phyloP scores from a whole-genome alignment of 2,113 vertebrate genomes.

The Triplophysa tibetana region DNA sequence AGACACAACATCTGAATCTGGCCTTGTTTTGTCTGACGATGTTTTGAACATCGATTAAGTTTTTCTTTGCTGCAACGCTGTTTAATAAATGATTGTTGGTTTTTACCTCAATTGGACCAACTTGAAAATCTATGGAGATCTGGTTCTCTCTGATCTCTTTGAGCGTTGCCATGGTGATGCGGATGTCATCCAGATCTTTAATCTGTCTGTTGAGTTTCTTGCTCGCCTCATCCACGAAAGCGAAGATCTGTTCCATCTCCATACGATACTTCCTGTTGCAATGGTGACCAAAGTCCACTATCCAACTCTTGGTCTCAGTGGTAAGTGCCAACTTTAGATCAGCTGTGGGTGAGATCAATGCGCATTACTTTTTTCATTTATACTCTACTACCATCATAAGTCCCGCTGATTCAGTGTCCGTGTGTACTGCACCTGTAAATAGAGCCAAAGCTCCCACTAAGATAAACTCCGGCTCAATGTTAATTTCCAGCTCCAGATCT shows the following conservation, averaged over 20 bases:
- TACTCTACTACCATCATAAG: not conserved
- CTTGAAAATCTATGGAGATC: conserved; percentile 84
- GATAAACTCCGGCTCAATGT: conserved; percentile 84
- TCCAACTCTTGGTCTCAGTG: conserved; percentile 89
- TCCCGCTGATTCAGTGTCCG: not conserved
- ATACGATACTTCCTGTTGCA: conserved; percentile 87
- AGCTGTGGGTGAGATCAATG: conserved; percentile 62
- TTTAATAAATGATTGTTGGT: not conserved
- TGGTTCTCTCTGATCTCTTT: conserved; percentile 90
- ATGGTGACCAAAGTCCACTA: conserved; percentile 79
- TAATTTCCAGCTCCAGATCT: conserved; percentile 84
- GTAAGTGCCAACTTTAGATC: conserved; percentile 86
- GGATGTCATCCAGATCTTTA: conserved; percentile 91
- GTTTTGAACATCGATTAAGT: not conserved
- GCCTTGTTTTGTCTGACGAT: too few species aligned
- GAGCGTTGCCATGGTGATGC: conserved; percentile 86
- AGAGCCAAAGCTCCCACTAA: conserved; percentile 85
- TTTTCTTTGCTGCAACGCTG: not conserved
- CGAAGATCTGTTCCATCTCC: conserved; percentile 90
- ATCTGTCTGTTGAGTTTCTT: conserved; percentile 88
- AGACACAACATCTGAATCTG: too few species aligned
- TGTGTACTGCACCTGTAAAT: conserved; percentile 79
- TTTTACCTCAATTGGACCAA: conserved; percentile 89
- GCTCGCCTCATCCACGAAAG: conserved; percentile 83
- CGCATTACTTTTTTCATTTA: not conserved